Conservation (phyloP, 2,113 vertebrate species). For the Heloderma charlesbogerti region DNA sequence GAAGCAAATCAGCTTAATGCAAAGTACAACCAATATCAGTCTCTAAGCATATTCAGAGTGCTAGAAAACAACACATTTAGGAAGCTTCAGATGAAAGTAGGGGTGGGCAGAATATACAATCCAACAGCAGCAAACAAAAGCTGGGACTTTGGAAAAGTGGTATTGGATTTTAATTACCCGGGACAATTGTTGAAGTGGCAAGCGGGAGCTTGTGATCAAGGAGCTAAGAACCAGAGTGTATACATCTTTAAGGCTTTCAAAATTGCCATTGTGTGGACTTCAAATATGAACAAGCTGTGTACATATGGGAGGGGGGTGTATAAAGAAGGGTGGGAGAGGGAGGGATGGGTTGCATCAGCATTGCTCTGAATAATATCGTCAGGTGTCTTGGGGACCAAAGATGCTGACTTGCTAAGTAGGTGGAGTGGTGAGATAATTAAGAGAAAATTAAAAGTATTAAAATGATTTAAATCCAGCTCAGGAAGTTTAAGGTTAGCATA, state of each 20-base stretch:
- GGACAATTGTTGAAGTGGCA: slow-evolving; percentile 45
- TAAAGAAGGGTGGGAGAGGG: background rate
- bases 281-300: slow-evolving; percentile 22
- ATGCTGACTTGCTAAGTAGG: slow-evolving; percentile 40
- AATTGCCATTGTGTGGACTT: slow-evolving; percentile 31
- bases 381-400: slow-evolving; percentile 3
- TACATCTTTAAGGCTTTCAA: background rate
- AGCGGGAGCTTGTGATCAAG: background rate
- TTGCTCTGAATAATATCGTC: slow-evolving; percentile 44
- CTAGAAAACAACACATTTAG: slow-evolving; percentile 7
- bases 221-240: slow-evolving; percentile 28
- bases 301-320: background rate
- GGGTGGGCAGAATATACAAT: slow-evolving; percentile 15
- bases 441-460: slow-evolving; percentile 47
- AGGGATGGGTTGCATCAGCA: slow-evolving; percentile 19
- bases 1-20: background rate
- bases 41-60: background rate
- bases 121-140: background rate
- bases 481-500: slow-evolving; percentile 36
- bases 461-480: slow-evolving; percentile 27
- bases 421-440: slow-evolving; percentile 31
- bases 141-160: slow-evolving; percentile 17
- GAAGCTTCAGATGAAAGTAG: background rate
- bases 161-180: slow-evolving; percentile 48
- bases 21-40: background rate